Evolutionary conservation across 2,797 vertebrate species (phyloP).

Genomic region (Botia kubotai): DNA sequence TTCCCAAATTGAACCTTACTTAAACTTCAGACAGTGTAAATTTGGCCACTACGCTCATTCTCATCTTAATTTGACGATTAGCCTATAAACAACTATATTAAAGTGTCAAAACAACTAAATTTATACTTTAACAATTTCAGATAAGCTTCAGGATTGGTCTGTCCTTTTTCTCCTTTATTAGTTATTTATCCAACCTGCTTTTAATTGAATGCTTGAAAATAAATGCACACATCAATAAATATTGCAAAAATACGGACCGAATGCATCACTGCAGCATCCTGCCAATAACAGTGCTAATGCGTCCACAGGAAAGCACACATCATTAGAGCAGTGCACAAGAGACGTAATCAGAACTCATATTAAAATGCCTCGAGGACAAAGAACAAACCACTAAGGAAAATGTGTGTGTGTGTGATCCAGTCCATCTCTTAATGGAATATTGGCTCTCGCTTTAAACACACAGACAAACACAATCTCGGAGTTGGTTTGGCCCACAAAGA

Average conservation of each 20-base stretch:
- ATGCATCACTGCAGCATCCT: neutral
- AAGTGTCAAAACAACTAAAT: too few species aligned
- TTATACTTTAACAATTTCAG: too few species aligned
- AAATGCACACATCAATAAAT: neutral
- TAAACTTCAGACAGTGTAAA: too few species aligned
- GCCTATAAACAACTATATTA: too few species aligned
- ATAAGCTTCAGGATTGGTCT: too few species aligned
- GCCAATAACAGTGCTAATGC: neutral
- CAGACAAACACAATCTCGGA: conserved; percentile 6
- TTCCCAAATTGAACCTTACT: too few species aligned
- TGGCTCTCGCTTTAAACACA: conserved; percentile 3
- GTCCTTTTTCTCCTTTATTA: too few species aligned
- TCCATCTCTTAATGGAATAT: conserved; percentile 22
- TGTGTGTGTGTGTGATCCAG: neutral
- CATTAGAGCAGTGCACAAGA: neutral
- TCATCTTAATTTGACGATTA: too few species aligned
- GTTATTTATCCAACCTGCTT: neutral
- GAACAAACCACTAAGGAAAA: conserved; percentile 22
- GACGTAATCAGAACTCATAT: neutral
- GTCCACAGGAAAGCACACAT: neutral
- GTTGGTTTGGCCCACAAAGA: conserved; percentile 6
- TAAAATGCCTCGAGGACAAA: conserved; percentile 7
- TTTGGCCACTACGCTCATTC: too few species aligned
- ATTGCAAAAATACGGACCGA: neutral
- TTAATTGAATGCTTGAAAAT: neutral